Conservation (phyloP, 2,797 vertebrate genomes). For the Pelochelys cantorii region DNA sequence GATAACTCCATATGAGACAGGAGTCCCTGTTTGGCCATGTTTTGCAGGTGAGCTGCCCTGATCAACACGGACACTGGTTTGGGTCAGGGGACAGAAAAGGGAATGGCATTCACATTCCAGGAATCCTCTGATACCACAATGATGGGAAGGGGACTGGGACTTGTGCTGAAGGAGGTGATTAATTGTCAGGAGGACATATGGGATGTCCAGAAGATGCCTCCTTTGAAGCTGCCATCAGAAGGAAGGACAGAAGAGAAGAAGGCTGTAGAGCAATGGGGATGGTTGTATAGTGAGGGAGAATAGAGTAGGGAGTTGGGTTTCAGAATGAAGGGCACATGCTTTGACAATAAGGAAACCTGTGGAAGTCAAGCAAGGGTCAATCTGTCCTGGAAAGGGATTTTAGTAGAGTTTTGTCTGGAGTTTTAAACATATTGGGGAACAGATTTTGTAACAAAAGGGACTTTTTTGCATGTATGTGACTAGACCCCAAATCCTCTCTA, state of each 20-base stretch:
- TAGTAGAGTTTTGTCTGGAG: neutral
- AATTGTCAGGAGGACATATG: neutral
- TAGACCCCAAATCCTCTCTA: neutral
- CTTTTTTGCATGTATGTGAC: neutral
- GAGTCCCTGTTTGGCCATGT: too few species aligned
- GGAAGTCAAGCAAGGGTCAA: neutral
- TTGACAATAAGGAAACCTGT: neutral
- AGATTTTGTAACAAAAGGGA: neutral
- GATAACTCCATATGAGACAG: too few species aligned
- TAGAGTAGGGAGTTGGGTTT: neutral
- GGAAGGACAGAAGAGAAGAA: neutral
- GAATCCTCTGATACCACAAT: too few species aligned
- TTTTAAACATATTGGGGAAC: neutral
- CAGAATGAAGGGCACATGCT: neutral
- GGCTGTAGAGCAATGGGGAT: neutral
- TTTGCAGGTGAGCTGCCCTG: neutral
- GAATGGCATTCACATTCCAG: too few species aligned
- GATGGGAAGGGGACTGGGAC: too few species aligned
- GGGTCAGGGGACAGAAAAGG: too few species aligned
- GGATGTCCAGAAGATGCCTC: neutral
- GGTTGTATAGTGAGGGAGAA: neutral
- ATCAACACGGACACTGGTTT: too few species aligned
- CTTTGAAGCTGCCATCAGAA: neutral
- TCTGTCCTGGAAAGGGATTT: neutral
- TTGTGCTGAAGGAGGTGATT: neutral